Conservation (phyloP, 2,113 vertebrate genomes). For the Greenwoodochromis staneri region DNA sequence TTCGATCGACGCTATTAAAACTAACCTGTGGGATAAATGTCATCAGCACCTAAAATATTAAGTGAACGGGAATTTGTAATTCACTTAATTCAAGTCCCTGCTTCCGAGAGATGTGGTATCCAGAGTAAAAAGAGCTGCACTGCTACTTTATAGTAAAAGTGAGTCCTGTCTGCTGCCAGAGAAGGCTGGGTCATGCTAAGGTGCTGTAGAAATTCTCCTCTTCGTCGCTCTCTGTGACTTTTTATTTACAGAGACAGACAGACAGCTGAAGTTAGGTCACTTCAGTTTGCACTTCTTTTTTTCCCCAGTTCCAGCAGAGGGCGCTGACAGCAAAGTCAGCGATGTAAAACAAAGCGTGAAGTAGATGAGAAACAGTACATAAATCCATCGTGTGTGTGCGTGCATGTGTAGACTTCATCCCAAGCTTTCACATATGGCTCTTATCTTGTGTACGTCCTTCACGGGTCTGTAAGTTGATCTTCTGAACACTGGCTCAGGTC, state of each 20-base stretch:
- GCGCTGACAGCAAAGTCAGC: background rate
- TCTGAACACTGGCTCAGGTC: background rate
- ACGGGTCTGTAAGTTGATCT: background rate
- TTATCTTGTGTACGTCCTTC: background rate
- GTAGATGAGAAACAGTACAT: background rate
- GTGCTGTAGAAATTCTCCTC: conserved; percentile 32
- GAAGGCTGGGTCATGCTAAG: conserved; percentile 19
- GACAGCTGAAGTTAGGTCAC: background rate
- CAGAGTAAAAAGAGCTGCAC: conserved; percentile 55
- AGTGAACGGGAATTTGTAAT: background rate
- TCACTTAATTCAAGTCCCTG: background rate
- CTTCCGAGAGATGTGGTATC: background rate
- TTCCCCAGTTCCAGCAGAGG: conserved; percentile 2
- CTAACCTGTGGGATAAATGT: background rate
- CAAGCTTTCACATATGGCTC: conserved; percentile 18
- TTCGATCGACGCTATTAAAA: conserved; percentile 20
- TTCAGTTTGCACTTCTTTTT: background rate
- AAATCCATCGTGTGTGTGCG: background rate
- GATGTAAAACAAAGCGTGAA: background rate
- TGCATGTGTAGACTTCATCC: background rate
- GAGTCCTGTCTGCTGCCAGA: background rate
- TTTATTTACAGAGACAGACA: conserved; percentile 5
- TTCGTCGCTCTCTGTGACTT: background rate
- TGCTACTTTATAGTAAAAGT: background rate
- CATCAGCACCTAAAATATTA: conserved; percentile 33